Percentiles rank a stretch among this genome's conserved stretches.
phyloP scores from a whole-genome alignment of 2,113 vertebrate species.

The Nothobranchius kuhntae region DNA sequence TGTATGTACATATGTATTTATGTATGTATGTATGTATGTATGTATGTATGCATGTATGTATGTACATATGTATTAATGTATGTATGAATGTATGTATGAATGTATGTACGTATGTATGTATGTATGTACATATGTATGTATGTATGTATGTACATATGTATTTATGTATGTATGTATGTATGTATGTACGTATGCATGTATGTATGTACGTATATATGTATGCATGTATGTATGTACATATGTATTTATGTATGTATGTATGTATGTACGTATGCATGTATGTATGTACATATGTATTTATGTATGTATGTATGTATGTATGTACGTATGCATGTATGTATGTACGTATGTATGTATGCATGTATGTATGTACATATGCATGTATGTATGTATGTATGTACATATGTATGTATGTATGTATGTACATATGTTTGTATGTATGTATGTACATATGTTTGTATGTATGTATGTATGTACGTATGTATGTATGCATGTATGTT shows the following conservation, averaged over 20 bases:
- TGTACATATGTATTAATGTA: conserved; percentile 18
- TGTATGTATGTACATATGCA: conserved; percentile 43
- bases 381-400: conserved; percentile 29
- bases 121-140: conserved; percentile 9
- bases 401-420: not conserved
- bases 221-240: conserved; percentile 25
- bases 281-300: conserved; percentile 12
- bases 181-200: conserved; percentile 24
- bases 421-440: conserved; percentile 18
- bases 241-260: not conserved
- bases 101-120: conserved; percentile 28
- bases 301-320: too few species aligned
- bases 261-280: not conserved
- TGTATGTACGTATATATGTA: too few species aligned
- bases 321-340: too few species aligned
- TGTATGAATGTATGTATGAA: conserved; percentile 5
- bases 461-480: conserved; percentile 16
- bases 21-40: conserved; percentile 34
- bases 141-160: conserved; percentile 17
- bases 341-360: too few species aligned
- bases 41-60: not conserved
- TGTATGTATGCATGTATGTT: conserved; percentile 24
- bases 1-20: conserved; percentile 30
- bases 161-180: conserved; percentile 2
- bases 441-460: conserved; percentile 9